Percentiles rank a stretch among this genome's conserved stretches.
These are phyloP conservation scores for Cnemophilus loriae DNA, from an alignment of 2,113 vertebrate genomes.

Conservation along the genomic window DNA sequence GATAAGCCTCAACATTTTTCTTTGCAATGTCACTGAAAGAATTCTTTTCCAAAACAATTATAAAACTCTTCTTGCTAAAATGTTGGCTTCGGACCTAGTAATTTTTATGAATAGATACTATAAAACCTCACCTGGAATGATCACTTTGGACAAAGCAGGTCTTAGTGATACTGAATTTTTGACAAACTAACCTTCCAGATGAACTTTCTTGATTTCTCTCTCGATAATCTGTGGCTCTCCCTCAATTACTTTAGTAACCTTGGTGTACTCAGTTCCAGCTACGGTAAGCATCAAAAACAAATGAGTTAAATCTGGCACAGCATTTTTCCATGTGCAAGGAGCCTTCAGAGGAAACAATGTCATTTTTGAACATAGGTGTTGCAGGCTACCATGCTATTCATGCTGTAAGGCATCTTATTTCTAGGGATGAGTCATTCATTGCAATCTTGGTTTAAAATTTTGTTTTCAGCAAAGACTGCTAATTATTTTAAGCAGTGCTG, in stretches of 20 bases:
- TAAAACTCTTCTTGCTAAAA: background rate
- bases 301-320: background rate
- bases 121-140: background rate
- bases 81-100: background rate
- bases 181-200: slow-evolving; percentile 67
- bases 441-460: background rate
- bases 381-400: background rate
- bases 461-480: background rate
- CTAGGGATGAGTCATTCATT: background rate
- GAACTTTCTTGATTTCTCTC: slow-evolving; percentile 61
- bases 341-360: background rate
- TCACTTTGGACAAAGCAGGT: background rate
- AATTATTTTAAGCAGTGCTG: background rate
- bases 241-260: slow-evolving; percentile 69
- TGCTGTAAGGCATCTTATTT: background rate
- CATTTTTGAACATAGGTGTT: background rate
- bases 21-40: background rate
- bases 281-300: slow-evolving; percentile 48
- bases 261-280: slow-evolving; percentile 63
- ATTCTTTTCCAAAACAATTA: background rate
- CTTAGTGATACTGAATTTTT: background rate
- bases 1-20: background rate
- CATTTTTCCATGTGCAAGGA: background rate
- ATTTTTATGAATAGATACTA: background rate
- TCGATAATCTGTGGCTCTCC: slow-evolving; percentile 58